Base-by-base conservation (phyloP, 2,797 vertebrate species). In the Trachurus trachurus region DNA sequence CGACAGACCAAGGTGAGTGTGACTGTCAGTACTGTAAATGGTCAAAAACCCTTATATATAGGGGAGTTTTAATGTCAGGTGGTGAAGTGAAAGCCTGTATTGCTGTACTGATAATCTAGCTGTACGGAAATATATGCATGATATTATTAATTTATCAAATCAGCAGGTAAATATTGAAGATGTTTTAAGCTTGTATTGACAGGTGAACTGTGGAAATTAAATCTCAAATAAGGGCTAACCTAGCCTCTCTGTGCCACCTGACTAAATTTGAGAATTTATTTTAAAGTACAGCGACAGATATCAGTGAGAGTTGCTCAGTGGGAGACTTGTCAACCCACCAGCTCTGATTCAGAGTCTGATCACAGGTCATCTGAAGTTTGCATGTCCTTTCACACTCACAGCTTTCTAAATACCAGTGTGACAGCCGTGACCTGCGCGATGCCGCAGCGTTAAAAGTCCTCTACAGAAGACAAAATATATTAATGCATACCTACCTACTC, bases 1-100 rank as follows among this genome's bases (percentile, higher is more conserved):
- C 9, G 96, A 96, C 89, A 92, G 95, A 93, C 92, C 92, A 71
- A 95, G 92, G 96, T 96, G 87, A 56, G 58, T 3, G 10, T 8
- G 12, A 29, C 16, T 69, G 15, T 69, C 13, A 45, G 1, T 16
- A 61, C 15, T 4, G 11, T 21, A 19, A 44, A 31, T 31, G 4
- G 16, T 2, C 17, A 34, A 64, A 31, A 17, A 6, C 22, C 16
- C 9, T 10, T 2, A 0, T 58, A n/a, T 39, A 17, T 21, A 22
- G 11, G 7, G 2, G 22, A 22, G 0, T 61, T 44, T 42, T 42
- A 15, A 22, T 62, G 26, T 26, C 26, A 26, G 1, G 21, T 44
- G 21, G 2, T 13, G 59, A 61, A 10, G 19, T 7, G 31, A 6
- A 62, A 1, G 17, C 8, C 15, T 5, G 21, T 22, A 31, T 19